Conservation (phyloP, 2,797 vertebrate genomes). For the Macropus fuliginosus region DNA sequence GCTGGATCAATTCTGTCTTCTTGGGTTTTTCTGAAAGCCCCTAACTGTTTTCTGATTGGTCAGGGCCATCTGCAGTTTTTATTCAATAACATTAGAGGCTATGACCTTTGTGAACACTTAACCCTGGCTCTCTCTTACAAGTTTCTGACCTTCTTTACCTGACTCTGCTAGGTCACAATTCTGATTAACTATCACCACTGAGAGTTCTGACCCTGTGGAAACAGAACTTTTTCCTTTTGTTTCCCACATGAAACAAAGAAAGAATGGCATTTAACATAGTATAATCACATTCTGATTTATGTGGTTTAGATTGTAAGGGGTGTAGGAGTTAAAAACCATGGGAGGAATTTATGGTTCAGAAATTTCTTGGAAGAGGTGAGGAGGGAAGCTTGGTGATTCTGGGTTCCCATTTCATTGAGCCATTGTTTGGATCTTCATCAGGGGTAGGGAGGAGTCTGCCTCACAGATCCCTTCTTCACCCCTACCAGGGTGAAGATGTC, state of each 20-base stretch:
- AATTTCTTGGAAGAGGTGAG: not conserved
- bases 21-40: too few relatives aligned
- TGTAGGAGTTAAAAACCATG: not conserved
- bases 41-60: too few relatives aligned
- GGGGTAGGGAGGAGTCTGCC: not conserved
- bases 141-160: too few relatives aligned
- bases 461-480: constrained; percentile 13
- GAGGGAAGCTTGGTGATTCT: not conserved
- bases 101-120: too few relatives aligned
- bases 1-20: too few relatives aligned
- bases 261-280: not conserved
- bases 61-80: too few relatives aligned
- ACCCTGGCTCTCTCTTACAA: too few relatives aligned
- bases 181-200: too few relatives aligned
- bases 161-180: too few relatives aligned
- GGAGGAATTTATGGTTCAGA: not conserved
- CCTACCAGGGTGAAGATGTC: constrained; percentile 93
- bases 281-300: not conserved
- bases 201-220: too few relatives aligned
- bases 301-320: not conserved
- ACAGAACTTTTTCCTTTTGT: too few relatives aligned
- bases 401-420: not conserved
- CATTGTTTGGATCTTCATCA: not conserved
- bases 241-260: not conserved
- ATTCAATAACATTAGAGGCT: too few relatives aligned